Percentiles rank a stretch among this genome's conserved stretches.
Conservation (phyloP, 2,797 vertebrate species). For the Thaleichthys pacificus region DNA sequence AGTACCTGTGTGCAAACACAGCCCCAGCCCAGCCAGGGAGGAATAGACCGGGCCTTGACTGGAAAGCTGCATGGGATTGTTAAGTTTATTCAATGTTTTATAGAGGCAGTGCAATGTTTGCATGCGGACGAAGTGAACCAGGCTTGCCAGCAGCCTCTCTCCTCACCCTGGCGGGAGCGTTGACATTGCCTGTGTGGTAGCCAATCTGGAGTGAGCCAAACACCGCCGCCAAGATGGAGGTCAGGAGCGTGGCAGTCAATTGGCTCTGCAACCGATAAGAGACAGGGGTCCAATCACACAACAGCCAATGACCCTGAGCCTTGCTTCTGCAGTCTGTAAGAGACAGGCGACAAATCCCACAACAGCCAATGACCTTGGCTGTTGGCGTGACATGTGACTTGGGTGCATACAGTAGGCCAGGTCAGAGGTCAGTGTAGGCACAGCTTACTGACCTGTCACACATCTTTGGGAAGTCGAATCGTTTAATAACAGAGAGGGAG, state of each 20-base stretch:
- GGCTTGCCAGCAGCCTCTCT: constrained; percentile 7
- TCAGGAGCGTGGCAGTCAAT: constrained; percentile 70
- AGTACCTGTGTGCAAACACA: constrained; percentile 44
- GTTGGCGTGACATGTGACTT: background rate
- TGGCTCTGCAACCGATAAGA: constrained; percentile 51
- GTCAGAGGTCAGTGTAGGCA: background rate
- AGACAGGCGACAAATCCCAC: background rate
- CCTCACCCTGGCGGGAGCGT: constrained; percentile 77
- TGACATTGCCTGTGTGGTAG: constrained; percentile 80
- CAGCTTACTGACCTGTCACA: background rate
- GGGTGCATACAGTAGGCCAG: background rate
- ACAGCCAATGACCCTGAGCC: background rate
- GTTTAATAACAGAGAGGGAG: background rate
- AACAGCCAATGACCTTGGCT: background rate
- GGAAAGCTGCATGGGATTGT: constrained; percentile 38
- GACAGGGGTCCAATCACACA: background rate
- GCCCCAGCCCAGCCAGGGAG: constrained; percentile 23
- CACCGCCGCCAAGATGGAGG: constrained; percentile 73
- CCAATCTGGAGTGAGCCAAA: constrained; percentile 80
- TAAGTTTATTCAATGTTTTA: constrained; percentile 56
- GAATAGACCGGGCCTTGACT: constrained; percentile 24
- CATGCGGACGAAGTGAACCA: constrained; percentile 34
- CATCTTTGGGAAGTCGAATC: background rate
- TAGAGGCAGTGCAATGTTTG: constrained; percentile 50
- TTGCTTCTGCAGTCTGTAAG: background rate